Evolutionary conservation across 2,888 invertebrate genomes (phyloP).

Genomic region (Agrypnus murinus): DNA sequence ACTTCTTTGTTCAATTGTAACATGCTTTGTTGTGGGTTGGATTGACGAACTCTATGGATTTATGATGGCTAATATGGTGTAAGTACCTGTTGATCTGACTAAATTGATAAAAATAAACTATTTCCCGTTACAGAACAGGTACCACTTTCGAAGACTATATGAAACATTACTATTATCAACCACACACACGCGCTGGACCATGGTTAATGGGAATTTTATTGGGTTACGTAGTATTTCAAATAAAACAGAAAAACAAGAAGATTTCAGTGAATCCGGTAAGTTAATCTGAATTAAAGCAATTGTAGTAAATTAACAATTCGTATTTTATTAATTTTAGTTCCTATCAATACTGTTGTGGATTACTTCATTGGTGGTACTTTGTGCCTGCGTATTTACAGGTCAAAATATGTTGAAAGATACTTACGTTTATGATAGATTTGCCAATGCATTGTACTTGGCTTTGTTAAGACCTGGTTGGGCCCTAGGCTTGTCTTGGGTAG

Average conservation of each 20-base stretch:
- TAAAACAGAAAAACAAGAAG: constrained; percentile 39
- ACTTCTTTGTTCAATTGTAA: not conserved
- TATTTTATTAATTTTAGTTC: not conserved
- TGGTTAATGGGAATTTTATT: constrained; percentile 63
- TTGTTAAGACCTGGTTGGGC: constrained; percentile 16
- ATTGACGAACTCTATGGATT: not conserved
- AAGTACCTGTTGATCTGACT: too few relatives aligned
- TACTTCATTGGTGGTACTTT: not conserved
- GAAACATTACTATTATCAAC: constrained; percentile 60
- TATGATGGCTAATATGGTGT: not conserved
- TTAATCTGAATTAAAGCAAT: too few relatives aligned
- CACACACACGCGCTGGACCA: constrained; percentile 62
- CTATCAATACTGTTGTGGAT: not conserved
- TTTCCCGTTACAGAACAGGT: too few relatives aligned
- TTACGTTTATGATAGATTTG: constrained; percentile 42
- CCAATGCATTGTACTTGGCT: not conserved
- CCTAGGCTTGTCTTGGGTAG: not conserved
- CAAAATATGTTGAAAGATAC: constrained; percentile 29
- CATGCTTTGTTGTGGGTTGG: constrained; percentile 8
- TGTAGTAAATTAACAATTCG: too few relatives aligned
- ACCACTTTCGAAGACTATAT: not conserved
- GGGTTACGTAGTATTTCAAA: constrained; percentile 58
- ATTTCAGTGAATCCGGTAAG: constrained; percentile 1
- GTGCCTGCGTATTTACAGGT: not conserved
- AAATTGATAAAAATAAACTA: too few relatives aligned